Percentiles rank a stretch among this genome's conserved stretches.
Evolutionary conservation across 2,888 invertebrate genomes (phyloP).

Genomic region (Hirtodrosophila duncani): DNA sequence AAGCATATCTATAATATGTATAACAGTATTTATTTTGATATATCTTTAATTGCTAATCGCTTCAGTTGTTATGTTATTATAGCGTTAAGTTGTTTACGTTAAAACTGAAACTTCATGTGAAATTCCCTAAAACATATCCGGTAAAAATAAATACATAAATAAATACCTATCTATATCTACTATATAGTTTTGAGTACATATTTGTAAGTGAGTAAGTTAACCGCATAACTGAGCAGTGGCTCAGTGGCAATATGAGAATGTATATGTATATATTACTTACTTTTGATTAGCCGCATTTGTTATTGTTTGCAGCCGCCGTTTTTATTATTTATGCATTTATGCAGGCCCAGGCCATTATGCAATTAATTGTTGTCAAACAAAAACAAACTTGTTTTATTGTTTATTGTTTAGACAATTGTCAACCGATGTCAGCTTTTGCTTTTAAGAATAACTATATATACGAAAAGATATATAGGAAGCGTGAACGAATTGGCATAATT

Average conservation of each 20-base stretch:
- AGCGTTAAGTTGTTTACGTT: slow-evolving; percentile 2
- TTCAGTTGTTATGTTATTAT: too few relatives aligned
- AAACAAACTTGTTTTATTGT: slow-evolving; percentile 36
- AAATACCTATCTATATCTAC: slow-evolving; percentile 7
- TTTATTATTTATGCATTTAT: slow-evolving; percentile 67
- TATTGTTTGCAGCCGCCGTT: slow-evolving; percentile 23
- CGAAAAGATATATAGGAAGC: too few relatives aligned
- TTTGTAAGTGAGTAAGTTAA: slow-evolving; percentile 24
- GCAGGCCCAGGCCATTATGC: slow-evolving; percentile 59
- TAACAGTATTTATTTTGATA: too few relatives aligned
- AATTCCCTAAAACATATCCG: slow-evolving; percentile 46
- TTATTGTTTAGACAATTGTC: slow-evolving; percentile 62
- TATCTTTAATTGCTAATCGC: slow-evolving; percentile 35
- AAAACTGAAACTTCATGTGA: slow-evolving; percentile 19
- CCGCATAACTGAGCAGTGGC: too few relatives aligned
- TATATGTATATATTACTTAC: slow-evolving; percentile 12
- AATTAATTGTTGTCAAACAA: slow-evolving; percentile 64
- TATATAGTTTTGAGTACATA: too few relatives aligned
- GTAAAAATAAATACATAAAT: slow-evolving; percentile 36
- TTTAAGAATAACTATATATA: slow-evolving; percentile 31
- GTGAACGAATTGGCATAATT: too few relatives aligned
- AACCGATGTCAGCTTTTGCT: slow-evolving; percentile 45
- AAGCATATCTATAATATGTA: too few relatives aligned
- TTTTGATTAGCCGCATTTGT: slow-evolving; percentile 19
- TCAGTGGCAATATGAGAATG: too few relatives aligned